Percentiles rank a stretch among this genome's conserved stretches.
These are phyloP conservation scores for Anthoscopus minutus DNA, from an alignment of 2,113 vertebrate genomes.

Conservation along the genomic window DNA sequence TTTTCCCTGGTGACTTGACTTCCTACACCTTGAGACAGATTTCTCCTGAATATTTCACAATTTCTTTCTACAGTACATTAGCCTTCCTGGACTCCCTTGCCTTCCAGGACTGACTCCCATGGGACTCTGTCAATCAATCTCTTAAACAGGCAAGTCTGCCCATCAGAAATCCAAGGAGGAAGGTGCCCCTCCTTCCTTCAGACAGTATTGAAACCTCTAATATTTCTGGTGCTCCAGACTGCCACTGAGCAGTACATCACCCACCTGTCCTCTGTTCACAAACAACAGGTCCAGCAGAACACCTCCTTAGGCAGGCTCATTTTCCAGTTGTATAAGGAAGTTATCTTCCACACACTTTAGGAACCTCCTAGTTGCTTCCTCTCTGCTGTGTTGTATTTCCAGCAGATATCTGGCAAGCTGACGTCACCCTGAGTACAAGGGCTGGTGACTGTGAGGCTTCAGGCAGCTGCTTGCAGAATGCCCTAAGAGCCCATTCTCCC, in stretches of 20 bases:
- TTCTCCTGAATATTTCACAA: background rate
- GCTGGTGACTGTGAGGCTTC: background rate
- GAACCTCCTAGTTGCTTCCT: background rate
- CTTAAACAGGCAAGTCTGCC: background rate
- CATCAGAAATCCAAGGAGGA: background rate
- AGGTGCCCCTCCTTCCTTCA: background rate
- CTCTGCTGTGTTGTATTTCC: background rate
- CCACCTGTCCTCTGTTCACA: background rate
- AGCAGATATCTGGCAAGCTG: background rate
- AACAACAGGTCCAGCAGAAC: background rate
- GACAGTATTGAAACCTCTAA: background rate
- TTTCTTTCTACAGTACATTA: background rate
- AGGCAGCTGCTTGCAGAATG: accelerated
- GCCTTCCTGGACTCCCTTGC: background rate
- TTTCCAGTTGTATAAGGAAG: background rate
- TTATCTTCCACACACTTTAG: background rate
- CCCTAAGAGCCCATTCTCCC: accelerated
- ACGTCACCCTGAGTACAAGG: accelerated
- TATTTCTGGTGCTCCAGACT: background rate
- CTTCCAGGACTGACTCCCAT: background rate
- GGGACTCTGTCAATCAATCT: background rate
- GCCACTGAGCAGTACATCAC: background rate
- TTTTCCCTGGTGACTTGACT: background rate
- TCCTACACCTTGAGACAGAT: background rate
- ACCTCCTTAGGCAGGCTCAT: accelerated